Conservation (phyloP, 2,113 vertebrate species). For the Cyanoramphus novaezelandiae region DNA sequence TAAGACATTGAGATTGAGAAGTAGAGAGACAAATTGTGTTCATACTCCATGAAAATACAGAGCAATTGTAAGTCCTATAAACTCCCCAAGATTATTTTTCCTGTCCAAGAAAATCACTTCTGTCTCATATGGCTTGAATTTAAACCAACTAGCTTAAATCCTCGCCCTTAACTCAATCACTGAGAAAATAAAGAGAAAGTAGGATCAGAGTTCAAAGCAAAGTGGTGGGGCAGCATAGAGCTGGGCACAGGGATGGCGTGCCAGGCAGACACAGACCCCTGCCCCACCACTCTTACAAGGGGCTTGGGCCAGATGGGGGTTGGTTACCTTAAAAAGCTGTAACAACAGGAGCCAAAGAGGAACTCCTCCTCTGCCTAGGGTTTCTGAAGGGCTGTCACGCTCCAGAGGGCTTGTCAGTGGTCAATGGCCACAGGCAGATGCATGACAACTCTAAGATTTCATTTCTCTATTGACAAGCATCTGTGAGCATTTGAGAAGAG, state of each 20-base stretch:
- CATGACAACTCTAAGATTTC: neutral
- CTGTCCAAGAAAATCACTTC: slow-evolving; percentile 64
- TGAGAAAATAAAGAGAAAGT: slow-evolving; percentile 39
- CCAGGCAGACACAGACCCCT: neutral
- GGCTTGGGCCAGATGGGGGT: neutral
- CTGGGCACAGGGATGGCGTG: neutral
- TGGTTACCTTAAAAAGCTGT: neutral
- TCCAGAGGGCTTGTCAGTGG: neutral
- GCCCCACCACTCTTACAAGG: neutral
- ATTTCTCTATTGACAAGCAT: neutral
- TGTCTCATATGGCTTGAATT: slow-evolving; percentile 66
- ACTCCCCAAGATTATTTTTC: slow-evolving; percentile 55
- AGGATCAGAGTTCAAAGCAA: neutral
- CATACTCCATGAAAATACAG: slow-evolving; percentile 57
- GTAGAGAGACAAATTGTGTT: slow-evolving; percentile 56
- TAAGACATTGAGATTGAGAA: slow-evolving; percentile 54
- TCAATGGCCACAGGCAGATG: rapidly evolving
- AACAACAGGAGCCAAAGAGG: neutral
- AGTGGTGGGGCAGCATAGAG: neutral
- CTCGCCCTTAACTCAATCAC: slow-evolving; percentile 4
- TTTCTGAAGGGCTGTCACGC: neutral
- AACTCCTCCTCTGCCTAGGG: neutral
- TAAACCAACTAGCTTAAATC: slow-evolving; percentile 59
- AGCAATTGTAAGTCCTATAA: slow-evolving; percentile 56
- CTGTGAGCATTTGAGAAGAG: neutral